These are phyloP conservation scores for Phymatocera aterrima DNA, from an alignment of 2,888 invertebrate genomes.

Conservation along the genomic window DNA sequence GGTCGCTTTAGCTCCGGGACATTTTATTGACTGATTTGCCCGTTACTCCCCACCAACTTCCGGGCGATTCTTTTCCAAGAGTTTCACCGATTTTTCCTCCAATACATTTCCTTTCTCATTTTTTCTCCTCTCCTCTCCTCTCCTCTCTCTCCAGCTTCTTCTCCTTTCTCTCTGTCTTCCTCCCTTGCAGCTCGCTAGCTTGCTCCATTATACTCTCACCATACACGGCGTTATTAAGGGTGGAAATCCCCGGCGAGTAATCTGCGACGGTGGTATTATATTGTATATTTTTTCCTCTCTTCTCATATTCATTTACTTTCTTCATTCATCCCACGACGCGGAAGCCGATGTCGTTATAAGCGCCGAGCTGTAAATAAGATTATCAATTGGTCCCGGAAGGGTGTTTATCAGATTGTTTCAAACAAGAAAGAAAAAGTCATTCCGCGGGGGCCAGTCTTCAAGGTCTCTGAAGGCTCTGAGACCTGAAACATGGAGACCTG, in stretches of 20 bases:
- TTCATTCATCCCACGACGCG: background rate
- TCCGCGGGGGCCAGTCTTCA: slow-evolving; percentile 24
- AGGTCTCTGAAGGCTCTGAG: slow-evolving; percentile 5
- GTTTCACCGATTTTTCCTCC: slow-evolving; percentile 6
- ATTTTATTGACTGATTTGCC: slow-evolving; percentile 39
- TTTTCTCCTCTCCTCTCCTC: background rate
- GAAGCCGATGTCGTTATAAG: background rate
- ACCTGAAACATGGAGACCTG: too few relatives aligned
- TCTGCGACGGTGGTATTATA: background rate
- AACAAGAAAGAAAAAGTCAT: slow-evolving; percentile 34
- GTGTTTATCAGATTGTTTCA: slow-evolving; percentile 37
- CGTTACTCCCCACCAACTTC: slow-evolving; percentile 13
- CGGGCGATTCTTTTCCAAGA: slow-evolving; percentile 22
- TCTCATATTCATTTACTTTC: background rate
- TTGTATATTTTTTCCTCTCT: background rate
- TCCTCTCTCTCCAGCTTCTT: background rate
- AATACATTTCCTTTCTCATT: background rate
- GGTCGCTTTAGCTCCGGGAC: slow-evolving; percentile 32
- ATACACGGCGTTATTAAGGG: background rate
- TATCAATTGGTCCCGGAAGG: slow-evolving; percentile 31
- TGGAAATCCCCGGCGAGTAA: background rate
- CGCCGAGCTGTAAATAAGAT: slow-evolving; percentile 8
- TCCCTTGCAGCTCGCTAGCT: background rate
- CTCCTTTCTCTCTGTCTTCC: background rate
- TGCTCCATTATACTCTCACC: background rate